Evolutionary conservation across 2,797 vertebrate species (phyloP).

Genomic region (Erpetoichthys calabaricus): DNA sequence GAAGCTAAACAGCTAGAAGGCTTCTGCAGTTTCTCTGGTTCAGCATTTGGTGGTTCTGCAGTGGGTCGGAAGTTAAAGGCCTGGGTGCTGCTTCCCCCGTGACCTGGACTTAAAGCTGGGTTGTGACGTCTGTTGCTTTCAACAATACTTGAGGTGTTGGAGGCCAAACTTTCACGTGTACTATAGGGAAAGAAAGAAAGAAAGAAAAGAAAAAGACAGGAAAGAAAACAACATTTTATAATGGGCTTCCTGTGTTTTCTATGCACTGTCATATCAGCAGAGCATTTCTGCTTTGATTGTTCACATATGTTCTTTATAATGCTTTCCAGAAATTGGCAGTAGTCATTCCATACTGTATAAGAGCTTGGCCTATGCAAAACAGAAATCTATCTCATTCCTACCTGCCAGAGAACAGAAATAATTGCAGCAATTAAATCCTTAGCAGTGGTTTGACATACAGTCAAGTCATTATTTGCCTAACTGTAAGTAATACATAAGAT

Average conservation of each 20-base stretch:
- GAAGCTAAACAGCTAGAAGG: constrained; percentile 95
- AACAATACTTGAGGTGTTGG: constrained; percentile 97
- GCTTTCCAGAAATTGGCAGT: constrained; percentile 12
- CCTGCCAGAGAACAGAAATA: neutral
- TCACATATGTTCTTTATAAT: constrained; percentile 10
- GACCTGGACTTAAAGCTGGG: constrained; percentile 84
- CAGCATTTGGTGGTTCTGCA: constrained; percentile 69
- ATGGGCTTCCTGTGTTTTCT: constrained; percentile 24
- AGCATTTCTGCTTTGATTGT: constrained; percentile 13
- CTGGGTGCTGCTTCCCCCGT: constrained; percentile 73
- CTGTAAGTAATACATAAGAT: no score
- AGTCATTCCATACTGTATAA: constrained; percentile 4
- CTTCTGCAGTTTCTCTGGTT: constrained; percentile 96
- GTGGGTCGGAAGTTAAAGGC: constrained; percentile 85
- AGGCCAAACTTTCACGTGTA: constrained; percentile 97
- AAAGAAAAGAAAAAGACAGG: constrained; percentile 9
- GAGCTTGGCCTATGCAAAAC: neutral
- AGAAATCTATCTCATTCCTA: constrained; percentile 1
- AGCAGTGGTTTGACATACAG: no score
- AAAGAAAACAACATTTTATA: constrained; percentile 20
- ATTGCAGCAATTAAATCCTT: neutral
- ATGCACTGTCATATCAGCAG: constrained; percentile 15
- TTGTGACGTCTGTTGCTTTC: constrained; percentile 98
- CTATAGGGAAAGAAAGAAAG: constrained; percentile 39
- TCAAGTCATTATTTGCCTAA: no score